phyloP scores from a whole-genome alignment of 2,888 invertebrate species.

The Leptopterna dolabrata region DNA sequence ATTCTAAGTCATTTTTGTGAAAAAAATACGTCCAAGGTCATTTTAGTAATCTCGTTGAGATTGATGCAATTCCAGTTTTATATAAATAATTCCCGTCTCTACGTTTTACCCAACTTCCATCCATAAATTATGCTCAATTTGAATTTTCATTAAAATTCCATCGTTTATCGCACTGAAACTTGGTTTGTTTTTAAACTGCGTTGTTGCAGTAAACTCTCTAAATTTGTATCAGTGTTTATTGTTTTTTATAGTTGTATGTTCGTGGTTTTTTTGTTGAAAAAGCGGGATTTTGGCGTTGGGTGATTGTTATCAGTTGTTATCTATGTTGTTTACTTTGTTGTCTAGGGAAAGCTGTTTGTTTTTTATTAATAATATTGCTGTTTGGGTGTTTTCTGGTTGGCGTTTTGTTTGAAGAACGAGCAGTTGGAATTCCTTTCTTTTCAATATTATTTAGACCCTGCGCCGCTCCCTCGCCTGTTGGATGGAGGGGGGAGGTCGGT shows the following conservation, averaged over 20 bases:
- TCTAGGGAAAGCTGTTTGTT: not conserved
- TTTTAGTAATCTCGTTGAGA: not conserved
- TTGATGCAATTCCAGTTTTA: not conserved
- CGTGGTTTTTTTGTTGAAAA: not conserved
- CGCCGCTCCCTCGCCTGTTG: not conserved
- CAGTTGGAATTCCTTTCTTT: not conserved
- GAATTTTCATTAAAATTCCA: not conserved
- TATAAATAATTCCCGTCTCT: not conserved
- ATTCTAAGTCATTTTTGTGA: not conserved
- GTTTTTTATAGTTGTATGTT: not conserved
- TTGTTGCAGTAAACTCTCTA: not conserved
- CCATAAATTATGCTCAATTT: not conserved
- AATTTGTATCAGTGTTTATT: not conserved
- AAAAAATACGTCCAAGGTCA: not conserved
- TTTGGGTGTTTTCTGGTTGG: not conserved
- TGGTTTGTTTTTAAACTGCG: not conserved
- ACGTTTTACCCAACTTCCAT: not conserved
- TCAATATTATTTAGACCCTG: constrained; percentile 20
- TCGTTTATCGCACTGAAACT: no score
- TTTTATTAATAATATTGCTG: not conserved
- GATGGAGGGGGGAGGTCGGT: not conserved
- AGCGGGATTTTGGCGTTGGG: not conserved
- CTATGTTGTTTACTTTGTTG: constrained; percentile 11
- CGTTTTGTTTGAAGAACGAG: not conserved
- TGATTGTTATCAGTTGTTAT: constrained; percentile 14